A percentile compares a stretch with the other conserved stretches of the same genome.
Evolutionary conservation across 2,888 invertebrate species (phyloP).

Genomic region (Aphrophora alni): DNA sequence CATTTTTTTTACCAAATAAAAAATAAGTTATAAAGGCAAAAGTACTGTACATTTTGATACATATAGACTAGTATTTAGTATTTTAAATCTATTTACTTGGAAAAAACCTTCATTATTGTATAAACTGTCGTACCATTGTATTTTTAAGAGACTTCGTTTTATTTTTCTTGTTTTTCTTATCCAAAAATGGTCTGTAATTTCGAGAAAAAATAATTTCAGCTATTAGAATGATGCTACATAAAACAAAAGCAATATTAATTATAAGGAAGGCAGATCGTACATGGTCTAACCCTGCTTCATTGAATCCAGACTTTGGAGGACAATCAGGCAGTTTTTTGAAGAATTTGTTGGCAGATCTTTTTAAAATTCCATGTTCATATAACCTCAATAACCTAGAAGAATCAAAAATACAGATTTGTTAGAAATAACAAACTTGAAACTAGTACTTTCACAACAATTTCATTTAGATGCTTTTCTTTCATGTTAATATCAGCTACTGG

Average conservation of each 20-base stretch:
- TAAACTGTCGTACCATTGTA: not conserved
- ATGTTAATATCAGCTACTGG: no score
- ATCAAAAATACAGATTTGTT: not conserved
- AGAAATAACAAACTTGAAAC: not conserved
- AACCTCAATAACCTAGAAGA: constrained; percentile 22
- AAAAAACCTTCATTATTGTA: not conserved
- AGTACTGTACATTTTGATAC: no score
- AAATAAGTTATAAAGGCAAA: no score
- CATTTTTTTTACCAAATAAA: no score
- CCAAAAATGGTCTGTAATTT: constrained; percentile 99
- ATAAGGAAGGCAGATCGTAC: constrained; percentile 23
- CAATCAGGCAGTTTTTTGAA: not conserved
- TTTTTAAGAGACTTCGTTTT: constrained; percentile 97
- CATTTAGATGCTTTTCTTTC: not conserved
- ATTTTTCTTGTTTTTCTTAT: constrained; percentile 98
- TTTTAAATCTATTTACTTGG: no score
- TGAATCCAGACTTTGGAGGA: constrained; percentile 17
- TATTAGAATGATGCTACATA: not conserved
- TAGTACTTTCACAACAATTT: not conserved
- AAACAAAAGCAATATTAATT: not conserved
- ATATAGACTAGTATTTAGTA: no score
- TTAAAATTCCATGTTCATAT: constrained; percentile 27
- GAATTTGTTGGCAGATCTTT: not conserved
- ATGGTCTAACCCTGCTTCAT: constrained; percentile 22
- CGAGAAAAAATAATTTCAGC: constrained; percentile 60